Base-by-base conservation (phyloP, 1,140 invertebrate species). In the Xylocopa sonorina region DNA sequence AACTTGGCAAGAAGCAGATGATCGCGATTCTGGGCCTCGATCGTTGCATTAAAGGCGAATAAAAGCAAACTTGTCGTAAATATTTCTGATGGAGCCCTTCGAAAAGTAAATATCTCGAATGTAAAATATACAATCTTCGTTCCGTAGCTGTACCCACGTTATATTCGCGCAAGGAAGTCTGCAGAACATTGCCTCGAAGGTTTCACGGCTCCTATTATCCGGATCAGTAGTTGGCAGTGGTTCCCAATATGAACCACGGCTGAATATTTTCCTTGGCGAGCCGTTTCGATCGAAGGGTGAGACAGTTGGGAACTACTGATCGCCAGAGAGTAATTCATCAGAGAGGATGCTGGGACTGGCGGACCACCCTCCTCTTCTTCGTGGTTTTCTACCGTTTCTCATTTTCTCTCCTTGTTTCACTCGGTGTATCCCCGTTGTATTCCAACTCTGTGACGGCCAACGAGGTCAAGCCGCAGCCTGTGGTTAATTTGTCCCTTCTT, bases 261-360 rank as follows among this genome's bases (percentile, higher is more conserved):
- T 2, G 6, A 18, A 24, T 21, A 16, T 32, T 12, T 24, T 60
- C 18, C 55, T 0, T 1, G 3, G 6, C 2, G 21, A 24, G 34
- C 38, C 2, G 21, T 16, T 16, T 27, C n/a, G 27, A 63, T 46
- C 21, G 21, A 29, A 41, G 3, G 38, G 55, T 14, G 53, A 32
- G 71, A 43, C 32, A 48, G 50, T 75, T 92, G 91, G 92, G 91
- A 89, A 82, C 89, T 91, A 86, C 90, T 93, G 91, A 80, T 85
- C 85, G 80, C 87, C 87, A 81, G 80, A 87, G 89, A 92, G 88
- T 90, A 92, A 92, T 93, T 92, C 90, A 89, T 89, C 89, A 89
- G 85, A 90, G 85, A 88, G 90, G 90, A 92, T 91, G 92, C 88
- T 88, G 89, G 86, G 90, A 76, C 72, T 75, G 78, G 83, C 69